phyloP scores from a whole-genome alignment of 2,797 vertebrate genomes.

The Crypturellus tataupa region DNA sequence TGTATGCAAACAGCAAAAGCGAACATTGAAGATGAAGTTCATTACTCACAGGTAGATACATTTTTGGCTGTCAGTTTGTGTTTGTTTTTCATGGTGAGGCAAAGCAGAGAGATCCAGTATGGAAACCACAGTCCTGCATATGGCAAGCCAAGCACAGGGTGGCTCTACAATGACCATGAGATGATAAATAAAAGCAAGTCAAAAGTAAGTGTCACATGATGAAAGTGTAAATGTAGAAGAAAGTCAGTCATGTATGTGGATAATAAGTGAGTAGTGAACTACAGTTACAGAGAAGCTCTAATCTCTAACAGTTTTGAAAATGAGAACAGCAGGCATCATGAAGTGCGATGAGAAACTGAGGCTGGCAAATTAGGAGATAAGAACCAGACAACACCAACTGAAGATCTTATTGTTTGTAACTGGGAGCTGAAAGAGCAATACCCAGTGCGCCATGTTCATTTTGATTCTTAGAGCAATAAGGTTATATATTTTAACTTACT shows the following conservation, averaged over 20 bases:
- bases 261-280: neutral
- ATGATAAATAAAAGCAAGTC: neutral
- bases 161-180: neutral
- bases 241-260: neutral
- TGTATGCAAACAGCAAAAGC: neutral
- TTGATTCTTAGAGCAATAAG: neutral
- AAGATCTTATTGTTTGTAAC: neutral
- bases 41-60: neutral
- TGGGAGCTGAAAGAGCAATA: neutral
- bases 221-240: neutral
- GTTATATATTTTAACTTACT: neutral
- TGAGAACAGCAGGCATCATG: neutral
- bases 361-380: neutral
- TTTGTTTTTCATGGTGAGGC: no score
- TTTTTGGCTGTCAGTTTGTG: neutral
- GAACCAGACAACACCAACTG: neutral
- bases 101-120: neutral
- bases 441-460: neutral
- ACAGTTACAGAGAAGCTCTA: neutral
- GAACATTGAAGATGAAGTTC: neutral
- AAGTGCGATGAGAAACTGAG: neutral
- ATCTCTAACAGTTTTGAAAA: neutral
- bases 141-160: neutral
- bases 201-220: no score
- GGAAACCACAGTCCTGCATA: neutral